Evolutionary conservation across 2,797 vertebrate genomes (phyloP).

Genomic region (Myiothlypis chrysogaster): DNA sequence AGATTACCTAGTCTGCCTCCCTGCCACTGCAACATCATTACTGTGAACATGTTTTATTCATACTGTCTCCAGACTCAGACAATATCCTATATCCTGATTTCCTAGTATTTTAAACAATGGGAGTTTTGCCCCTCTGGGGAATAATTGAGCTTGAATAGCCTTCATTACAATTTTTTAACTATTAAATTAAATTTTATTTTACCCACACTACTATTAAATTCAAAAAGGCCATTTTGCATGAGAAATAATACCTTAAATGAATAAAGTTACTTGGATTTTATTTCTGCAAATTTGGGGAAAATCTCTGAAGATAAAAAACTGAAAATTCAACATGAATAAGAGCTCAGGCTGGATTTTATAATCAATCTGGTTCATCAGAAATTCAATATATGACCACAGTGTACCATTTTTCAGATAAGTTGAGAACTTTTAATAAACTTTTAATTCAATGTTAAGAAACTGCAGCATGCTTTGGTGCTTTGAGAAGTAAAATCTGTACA

Average conservation of each 20-base stretch:
- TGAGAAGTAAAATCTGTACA: not conserved
- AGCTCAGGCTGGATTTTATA: not conserved
- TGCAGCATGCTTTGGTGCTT: not conserved
- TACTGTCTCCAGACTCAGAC: not conserved
- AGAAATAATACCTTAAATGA: not conserved
- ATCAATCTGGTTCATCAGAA: not conserved
- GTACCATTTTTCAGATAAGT: not conserved
- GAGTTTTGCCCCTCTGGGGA: not conserved
- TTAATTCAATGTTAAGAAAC: not conserved
- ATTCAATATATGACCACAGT: fast-evolving
- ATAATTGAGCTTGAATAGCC: not conserved
- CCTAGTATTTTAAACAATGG: not conserved
- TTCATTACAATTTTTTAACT: not conserved
- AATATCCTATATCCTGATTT: not conserved
- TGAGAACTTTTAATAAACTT: not conserved
- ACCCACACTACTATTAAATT: not conserved
- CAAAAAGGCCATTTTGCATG: not conserved
- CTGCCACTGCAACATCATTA: not conserved
- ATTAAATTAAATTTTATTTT: not conserved
- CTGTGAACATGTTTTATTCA: not conserved
- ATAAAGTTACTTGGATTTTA: not conserved
- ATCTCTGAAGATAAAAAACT: not conserved
- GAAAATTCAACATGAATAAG: not conserved
- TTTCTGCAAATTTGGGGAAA: not conserved
- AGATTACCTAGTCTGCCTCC: not conserved